Evolutionary conservation across 2,797 vertebrate genomes (phyloP).

Genomic region (Cryptoblepharus egeriae): DNA sequence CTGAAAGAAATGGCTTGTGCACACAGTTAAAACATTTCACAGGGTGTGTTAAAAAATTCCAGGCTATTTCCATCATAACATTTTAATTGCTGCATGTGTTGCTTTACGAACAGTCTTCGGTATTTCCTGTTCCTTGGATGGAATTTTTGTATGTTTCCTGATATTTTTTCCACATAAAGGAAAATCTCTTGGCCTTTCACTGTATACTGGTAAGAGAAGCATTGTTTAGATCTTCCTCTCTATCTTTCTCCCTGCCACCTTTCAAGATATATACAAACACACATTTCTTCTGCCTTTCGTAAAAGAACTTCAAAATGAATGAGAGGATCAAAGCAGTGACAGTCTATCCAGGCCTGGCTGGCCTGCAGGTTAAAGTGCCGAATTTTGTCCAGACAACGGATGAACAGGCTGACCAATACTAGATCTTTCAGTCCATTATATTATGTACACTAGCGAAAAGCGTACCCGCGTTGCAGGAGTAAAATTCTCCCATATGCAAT

Average conservation of each 20-base stretch:
- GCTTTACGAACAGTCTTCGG: background rate
- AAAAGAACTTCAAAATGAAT: background rate
- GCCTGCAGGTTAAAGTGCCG: background rate
- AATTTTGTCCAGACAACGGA: conserved; percentile 3
- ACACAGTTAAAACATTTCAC: conserved; percentile 25
- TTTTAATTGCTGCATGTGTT: conserved; percentile 37
- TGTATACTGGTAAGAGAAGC: background rate
- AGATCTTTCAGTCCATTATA: background rate
- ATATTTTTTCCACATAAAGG: background rate
- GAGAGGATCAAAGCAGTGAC: background rate
- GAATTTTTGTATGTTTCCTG: conserved; percentile 14
- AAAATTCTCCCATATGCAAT: too few relatives aligned
- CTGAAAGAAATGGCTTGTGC: conserved; percentile 22
- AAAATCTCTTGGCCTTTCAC: conserved; percentile 3
- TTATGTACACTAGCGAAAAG: too few relatives aligned
- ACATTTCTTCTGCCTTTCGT: background rate
- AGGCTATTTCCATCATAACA: conserved; percentile 9
- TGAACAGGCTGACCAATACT: background rate
- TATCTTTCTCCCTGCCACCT: conserved; percentile 12
- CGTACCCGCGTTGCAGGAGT: too few relatives aligned
- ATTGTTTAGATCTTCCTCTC: conserved; percentile 2
- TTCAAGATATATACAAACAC: background rate
- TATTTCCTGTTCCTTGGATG: conserved; percentile 29
- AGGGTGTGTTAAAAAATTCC: background rate
- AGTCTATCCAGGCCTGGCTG: background rate